Percentiles rank a stretch among this genome's conserved stretches.
phyloP scores from a whole-genome alignment of 1,140 invertebrate species.

The Cydia splendana region DNA sequence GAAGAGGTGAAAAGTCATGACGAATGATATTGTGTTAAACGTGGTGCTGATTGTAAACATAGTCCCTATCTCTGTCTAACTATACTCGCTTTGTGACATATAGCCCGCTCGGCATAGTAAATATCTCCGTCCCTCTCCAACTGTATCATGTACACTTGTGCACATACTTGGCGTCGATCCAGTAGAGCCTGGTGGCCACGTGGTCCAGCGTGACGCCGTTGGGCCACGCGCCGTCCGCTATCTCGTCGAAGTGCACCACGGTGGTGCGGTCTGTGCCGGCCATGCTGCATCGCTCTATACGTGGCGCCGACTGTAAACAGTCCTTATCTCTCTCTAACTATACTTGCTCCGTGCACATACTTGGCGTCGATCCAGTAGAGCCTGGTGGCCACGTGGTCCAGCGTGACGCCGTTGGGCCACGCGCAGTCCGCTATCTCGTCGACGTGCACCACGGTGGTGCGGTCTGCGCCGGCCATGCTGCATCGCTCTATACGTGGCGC shows the following conservation, averaged over 20 bases:
- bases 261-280: constrained; percentile 84
- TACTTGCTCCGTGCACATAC: constrained; percentile 51
- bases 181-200: constrained; percentile 86
- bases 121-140: too few relatives aligned
- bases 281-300: constrained; percentile 93
- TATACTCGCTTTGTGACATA: too few relatives aligned
- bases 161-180: constrained; percentile 89
- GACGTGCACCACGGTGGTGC: constrained; percentile 81
- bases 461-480: constrained; percentile 88
- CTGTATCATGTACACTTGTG: neutral
- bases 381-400: constrained; percentile 88
- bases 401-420: constrained; percentile 93
- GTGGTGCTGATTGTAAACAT: too few relatives aligned
- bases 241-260: constrained; percentile 83
- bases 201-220: constrained; percentile 93
- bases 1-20: too few relatives aligned
- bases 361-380: constrained; percentile 93
- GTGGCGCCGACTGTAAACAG: constrained; percentile 82
- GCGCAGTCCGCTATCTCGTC: constrained; percentile 86
- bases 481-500: constrained; percentile 85
- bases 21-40: too few relatives aligned
- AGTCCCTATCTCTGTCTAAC: too few relatives aligned
- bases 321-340: too few relatives aligned
- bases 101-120: too few relatives aligned
- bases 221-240: constrained; percentile 90